phyloP scores from a whole-genome alignment of 2,797 vertebrate genomes.

The Telmatherina bonti region DNA sequence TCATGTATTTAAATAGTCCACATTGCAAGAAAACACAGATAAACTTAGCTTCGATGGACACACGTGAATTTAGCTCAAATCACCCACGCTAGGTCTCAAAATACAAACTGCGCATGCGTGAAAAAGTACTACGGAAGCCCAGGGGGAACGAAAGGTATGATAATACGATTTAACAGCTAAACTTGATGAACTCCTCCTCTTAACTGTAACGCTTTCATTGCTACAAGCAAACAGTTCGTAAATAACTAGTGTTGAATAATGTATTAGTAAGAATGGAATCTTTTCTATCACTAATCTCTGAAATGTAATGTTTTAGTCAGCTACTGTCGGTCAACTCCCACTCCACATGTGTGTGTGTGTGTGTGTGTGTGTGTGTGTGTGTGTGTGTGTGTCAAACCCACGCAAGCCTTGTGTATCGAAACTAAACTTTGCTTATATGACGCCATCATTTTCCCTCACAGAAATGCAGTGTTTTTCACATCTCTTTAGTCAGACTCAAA shows the following conservation, averaged over 20 bases:
- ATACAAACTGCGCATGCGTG: constrained; percentile 43
- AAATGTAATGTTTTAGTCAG: constrained; percentile 16
- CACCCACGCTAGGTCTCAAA: not conserved
- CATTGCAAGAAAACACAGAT: not conserved
- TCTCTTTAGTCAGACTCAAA: not conserved
- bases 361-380: too few species aligned
- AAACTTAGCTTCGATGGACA: not conserved
- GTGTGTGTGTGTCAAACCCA: not conserved
- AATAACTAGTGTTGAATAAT: fast-evolving
- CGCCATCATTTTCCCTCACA: fast-evolving
- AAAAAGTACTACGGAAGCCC: constrained; percentile 35
- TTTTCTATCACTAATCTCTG: too few species aligned
- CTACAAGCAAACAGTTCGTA: not conserved
- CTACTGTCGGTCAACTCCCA: not conserved
- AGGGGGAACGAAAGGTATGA: fast-evolving
- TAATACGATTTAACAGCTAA: not conserved
- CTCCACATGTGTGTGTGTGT: too few species aligned
- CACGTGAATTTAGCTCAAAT: constrained; percentile 40
- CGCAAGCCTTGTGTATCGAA: not conserved
- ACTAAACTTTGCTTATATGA: not conserved
- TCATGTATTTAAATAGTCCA: constrained; percentile 2
- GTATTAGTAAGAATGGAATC: not conserved
- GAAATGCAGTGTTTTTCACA: too few species aligned
- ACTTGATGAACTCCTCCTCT: not conserved
- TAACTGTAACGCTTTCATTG: fast-evolving